phyloP scores from a whole-genome alignment of 92 coral and sea anemone genomes.

The Epizoanthus stellaris region DNA sequence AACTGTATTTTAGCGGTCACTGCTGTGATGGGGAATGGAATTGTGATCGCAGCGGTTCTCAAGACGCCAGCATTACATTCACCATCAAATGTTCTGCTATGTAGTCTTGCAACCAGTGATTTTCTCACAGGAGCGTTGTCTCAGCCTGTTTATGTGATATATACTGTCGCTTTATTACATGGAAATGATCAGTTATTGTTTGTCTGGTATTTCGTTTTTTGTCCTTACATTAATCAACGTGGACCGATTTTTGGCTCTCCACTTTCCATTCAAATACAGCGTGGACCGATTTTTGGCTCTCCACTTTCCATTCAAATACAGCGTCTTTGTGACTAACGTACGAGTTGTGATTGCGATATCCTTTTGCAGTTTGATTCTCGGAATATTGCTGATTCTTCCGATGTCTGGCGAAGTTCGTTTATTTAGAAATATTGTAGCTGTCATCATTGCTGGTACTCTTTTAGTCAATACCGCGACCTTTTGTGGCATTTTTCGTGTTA shows the following conservation, averaged over 20 bases:
- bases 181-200: not conserved
- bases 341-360: not conserved
- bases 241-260: not conserved
- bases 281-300: not conserved
- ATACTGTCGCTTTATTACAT: not conserved
- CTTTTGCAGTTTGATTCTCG: not conserved
- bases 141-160: slow-evolving; percentile 11
- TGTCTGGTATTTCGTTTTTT: not conserved
- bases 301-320: not conserved
- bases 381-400: not conserved
- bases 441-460: not conserved
- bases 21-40: slow-evolving; percentile 6
- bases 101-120: slow-evolving; percentile 8
- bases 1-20: not conserved
- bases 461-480: not conserved
- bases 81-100: not conserved
- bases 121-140: not conserved
- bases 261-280: not conserved
- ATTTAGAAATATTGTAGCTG: not conserved
- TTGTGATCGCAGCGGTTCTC: not conserved
- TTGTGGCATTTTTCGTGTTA: not conserved
- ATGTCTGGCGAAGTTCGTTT: no score
- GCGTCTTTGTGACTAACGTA: not conserved
- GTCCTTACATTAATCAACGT: not conserved
- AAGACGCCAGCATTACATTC: not conserved